A percentile compares a stretch with the other conserved stretches of the same genome.
These are phyloP conservation scores for Syrrhaptes paradoxus DNA, from an alignment of 2,113 vertebrate genomes.

Conservation along the genomic window DNA sequence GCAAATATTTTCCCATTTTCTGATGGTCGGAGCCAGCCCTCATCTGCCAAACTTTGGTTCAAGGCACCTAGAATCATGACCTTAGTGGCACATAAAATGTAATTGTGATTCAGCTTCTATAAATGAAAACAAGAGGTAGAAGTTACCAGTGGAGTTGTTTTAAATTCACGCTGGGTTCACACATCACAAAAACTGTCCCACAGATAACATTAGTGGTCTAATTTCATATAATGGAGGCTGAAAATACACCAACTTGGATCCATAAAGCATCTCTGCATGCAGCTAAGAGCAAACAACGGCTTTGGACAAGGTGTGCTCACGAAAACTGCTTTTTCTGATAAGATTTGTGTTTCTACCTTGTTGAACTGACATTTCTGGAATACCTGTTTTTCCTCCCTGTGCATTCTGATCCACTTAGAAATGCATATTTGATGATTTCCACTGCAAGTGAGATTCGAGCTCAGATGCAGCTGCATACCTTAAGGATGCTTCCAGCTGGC, in stretches of 20 bases:
- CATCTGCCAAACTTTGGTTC: neutral
- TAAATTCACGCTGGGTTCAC: neutral
- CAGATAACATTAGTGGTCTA: neutral
- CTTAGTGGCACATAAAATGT: neutral
- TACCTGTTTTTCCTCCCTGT: neutral
- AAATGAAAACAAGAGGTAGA: neutral
- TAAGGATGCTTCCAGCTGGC: constrained; percentile 11
- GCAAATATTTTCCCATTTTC: neutral
- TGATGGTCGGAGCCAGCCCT: neutral
- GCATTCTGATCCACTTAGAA: constrained; percentile 25
- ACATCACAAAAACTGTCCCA: neutral
- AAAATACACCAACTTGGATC: neutral
- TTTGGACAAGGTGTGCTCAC: neutral
- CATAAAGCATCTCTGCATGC: neutral
- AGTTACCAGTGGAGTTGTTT: neutral
- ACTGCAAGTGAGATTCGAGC: neutral
- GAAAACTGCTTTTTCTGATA: neutral
- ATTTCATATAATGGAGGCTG: neutral
- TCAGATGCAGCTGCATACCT: neutral
- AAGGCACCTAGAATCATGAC: neutral
- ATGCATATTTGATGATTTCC: constrained; percentile 22
- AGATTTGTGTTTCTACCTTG: neutral
- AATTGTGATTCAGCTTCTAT: neutral
- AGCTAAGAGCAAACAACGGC: neutral
- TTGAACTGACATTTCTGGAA: neutral